Percentiles rank a stretch among this genome's conserved stretches.
Evolutionary conservation across 2,113 vertebrate species (phyloP).

Genomic region (Macaca fascicularis): DNA sequence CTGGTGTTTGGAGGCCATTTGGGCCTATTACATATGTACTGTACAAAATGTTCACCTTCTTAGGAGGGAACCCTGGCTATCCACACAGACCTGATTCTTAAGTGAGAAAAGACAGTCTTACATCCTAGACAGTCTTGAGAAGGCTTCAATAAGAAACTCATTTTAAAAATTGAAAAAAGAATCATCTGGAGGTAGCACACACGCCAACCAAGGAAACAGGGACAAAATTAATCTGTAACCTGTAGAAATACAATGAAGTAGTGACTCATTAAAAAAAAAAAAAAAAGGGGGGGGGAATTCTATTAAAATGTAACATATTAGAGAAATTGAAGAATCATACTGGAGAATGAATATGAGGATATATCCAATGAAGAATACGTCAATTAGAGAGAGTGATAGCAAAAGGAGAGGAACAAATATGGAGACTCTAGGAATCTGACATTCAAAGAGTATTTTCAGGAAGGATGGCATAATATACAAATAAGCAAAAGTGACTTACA

Average conservation of each 20-base stretch:
- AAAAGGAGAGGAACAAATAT: not conserved
- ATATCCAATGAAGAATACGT: not conserved
- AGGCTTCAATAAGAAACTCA: not conserved
- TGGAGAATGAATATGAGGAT: not conserved
- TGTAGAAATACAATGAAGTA: not conserved
- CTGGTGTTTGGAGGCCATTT: not conserved
- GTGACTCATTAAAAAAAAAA: not conserved
- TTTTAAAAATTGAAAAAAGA: not conserved
- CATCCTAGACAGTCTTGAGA: no score
- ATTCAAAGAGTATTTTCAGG: not conserved
- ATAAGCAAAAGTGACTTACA: not conserved
- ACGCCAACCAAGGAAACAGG: not conserved
- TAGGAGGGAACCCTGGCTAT: not conserved
- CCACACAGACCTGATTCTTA: not conserved
- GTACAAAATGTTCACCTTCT: not conserved
- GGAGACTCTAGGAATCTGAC: not conserved
- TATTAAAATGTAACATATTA: not conserved
- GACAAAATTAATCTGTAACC: not conserved
- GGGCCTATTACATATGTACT: not conserved
- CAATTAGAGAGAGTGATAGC: not conserved
- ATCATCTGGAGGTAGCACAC: not conserved
- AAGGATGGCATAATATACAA: not conserved
- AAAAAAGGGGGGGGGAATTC: not conserved
- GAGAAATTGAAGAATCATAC: fast-evolving
- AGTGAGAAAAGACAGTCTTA: not conserved